Percentiles rank a stretch among this genome's conserved stretches.
Conservation (phyloP, 2,888 invertebrate genomes). For the Sphecodes monilicornis region DNA sequence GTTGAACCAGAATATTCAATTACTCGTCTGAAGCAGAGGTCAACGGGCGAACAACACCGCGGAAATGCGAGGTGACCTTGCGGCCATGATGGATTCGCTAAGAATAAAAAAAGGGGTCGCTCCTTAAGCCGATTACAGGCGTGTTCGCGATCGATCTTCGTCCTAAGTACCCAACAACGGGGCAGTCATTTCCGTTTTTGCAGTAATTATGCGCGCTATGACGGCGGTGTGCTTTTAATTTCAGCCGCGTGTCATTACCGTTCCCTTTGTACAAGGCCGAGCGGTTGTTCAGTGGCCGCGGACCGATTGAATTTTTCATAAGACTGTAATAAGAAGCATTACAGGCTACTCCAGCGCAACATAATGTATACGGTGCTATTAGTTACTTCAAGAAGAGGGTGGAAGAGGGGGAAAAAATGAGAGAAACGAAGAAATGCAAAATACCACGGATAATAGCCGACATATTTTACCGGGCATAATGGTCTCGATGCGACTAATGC, state of each 20-base stretch:
- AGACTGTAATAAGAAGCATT: conserved; percentile 45
- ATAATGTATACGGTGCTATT: conserved; percentile 42
- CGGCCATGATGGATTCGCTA: conserved; percentile 18
- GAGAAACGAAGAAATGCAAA: conserved; percentile 16
- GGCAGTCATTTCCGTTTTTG: conserved; percentile 58
- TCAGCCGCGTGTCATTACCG: conserved; percentile 40
- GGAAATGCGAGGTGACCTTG: conserved; percentile 19
- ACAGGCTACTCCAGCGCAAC: neutral
- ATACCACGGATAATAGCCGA: conserved; percentile 11
- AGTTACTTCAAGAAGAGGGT: conserved; percentile 7
- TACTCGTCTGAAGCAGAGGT: neutral
- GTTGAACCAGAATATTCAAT: conserved; percentile 12
- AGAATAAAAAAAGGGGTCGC: neutral
- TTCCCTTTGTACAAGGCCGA: conserved; percentile 26
- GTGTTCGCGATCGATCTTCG: conserved; percentile 57
- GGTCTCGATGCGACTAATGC: conserved; percentile 21
- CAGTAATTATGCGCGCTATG: conserved; percentile 38
- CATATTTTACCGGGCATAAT: conserved; percentile 28
- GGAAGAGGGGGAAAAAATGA: neutral
- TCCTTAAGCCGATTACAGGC: conserved; percentile 33
- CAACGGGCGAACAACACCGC: neutral
- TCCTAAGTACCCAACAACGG: conserved; percentile 47
- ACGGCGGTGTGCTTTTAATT: conserved; percentile 42
- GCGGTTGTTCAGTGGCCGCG: neutral
- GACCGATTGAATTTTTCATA: conserved; percentile 55